Base-by-base conservation (phyloP, 64 coral and sea anemone species). In the Stylophora pistillata region DNA sequence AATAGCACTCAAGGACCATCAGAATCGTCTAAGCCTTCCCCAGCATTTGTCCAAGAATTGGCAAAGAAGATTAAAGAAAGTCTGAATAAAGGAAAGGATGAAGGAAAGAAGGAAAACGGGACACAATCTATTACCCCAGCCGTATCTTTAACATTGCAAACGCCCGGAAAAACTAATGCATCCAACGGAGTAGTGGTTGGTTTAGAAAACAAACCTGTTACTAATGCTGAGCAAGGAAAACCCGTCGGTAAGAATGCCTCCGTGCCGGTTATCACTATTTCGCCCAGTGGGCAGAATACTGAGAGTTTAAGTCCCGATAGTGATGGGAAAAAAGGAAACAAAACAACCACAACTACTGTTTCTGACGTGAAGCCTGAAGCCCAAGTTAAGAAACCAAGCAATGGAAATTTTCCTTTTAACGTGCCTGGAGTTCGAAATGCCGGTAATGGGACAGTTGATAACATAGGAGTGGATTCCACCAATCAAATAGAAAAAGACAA, bases 401-500 rank as follows among this genome's bases (percentile, higher is more conserved):
- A 15, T 69, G 61, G 21, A 27, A 26, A 84, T 54, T 84, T 84
- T 47, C 80, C 80, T 23, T 84, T 84, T 13, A 69, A 69, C 33
- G 53, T 70, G 23, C 80, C 80, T 27, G 80, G 80, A 69, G n/a
- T 70, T 3, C 62, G 62, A 70, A 69, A 84, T 54, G 66, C 47
- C 31, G 80, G 62, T 69, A 84, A 84, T 0, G 80, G 26, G 3
- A 84, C 66, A 30, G 21, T 37, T 21, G 62, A 16, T 0, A 69
- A 37, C 62, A 65, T 53, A 69, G 61, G 34, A 34, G 62, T 23
- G n/a, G 62, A 70, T 13, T 14, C 37, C 13, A 13, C 9, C 20
- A 84, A 84, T 53, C 80, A 69, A 23, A 64, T 69, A 34, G 77
- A 79, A 18, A 79, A 79, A 58, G 34, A 84, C 23, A 68, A 21